Conservation (phyloP, 2,888 invertebrate genomes). For the Yponomeuta plumbellus region DNA sequence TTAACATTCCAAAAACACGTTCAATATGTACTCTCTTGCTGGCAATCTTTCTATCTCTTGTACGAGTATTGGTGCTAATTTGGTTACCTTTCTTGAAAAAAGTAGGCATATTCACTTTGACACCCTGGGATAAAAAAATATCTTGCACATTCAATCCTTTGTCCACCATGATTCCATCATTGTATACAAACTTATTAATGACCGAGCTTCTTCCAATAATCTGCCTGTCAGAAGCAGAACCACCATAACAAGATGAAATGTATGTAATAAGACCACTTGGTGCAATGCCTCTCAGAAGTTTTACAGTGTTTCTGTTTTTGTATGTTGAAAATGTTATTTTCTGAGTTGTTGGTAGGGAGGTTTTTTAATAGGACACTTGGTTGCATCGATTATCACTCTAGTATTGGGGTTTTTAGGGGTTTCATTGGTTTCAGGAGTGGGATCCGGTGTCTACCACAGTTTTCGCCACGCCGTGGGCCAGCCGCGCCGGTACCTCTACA, state of each 20-base stretch:
- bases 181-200: neutral
- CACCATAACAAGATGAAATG: conserved; percentile 11
- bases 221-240: conserved; percentile 17
- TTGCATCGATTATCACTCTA: too few relatives aligned
- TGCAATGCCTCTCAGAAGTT: neutral
- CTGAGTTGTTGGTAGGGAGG: neutral
- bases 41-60: neutral
- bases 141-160: conserved; percentile 19
- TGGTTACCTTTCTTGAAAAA: conserved; percentile 1
- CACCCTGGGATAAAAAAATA: conserved; percentile 16
- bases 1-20: conserved; percentile 15
- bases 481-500: too few relatives aligned
- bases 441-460: too few relatives aligned
- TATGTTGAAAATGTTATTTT: conserved; percentile 5
- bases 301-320: conserved; percentile 9
- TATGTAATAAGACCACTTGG: conserved; percentile 8
- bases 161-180: conserved; percentile 19
- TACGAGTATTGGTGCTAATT: neutral
- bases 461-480: too few relatives aligned
- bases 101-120: conserved; percentile 15
- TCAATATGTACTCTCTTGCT: conserved; percentile 16
- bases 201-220: conserved; percentile 18
- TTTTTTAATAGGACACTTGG: conserved; percentile 9
- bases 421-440: too few relatives aligned
- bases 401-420: too few relatives aligned